Conservation (phyloP, 2,888 invertebrate genomes). For the Tipula confusa region DNA sequence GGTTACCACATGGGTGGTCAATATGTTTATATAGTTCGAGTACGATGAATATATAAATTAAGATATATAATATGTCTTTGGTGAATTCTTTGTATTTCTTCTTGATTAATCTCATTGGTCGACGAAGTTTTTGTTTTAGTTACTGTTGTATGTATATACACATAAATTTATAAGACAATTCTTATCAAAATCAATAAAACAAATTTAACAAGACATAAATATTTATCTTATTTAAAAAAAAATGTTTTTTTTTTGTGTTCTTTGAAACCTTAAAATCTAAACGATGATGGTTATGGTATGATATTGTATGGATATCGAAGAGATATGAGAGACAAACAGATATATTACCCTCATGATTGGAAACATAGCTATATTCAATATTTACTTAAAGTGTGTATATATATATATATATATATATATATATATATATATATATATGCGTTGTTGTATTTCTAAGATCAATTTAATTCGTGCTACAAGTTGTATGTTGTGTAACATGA, state of each 20-base stretch:
- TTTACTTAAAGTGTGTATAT: not conserved
- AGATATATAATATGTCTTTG: not conserved
- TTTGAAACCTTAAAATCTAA: not conserved
- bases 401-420: no score
- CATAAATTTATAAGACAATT: not conserved
- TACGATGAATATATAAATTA: not conserved
- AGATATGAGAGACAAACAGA: not conserved
- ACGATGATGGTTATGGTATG: slow-evolving; percentile 20
- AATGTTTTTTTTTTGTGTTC: not conserved
- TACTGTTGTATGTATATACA: not conserved
- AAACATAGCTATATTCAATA: not conserved
- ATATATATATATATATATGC: no score
- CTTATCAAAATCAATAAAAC: slow-evolving; percentile 25
- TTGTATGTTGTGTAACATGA: not conserved
- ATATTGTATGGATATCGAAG: not conserved
- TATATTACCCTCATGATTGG: slow-evolving; percentile 14
- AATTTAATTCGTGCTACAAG: not conserved
- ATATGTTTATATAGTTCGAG: not conserved
- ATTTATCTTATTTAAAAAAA: not conserved
- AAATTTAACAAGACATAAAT: slow-evolving; percentile 20
- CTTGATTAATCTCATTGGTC: not conserved
- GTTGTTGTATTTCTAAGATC: not conserved
- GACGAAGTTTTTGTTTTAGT: no score
- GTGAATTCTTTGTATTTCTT: not conserved
- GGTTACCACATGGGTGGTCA: not conserved